Evolutionary conservation across 2,797 vertebrate species (phyloP).

Genomic region (Acanthis flammea): DNA sequence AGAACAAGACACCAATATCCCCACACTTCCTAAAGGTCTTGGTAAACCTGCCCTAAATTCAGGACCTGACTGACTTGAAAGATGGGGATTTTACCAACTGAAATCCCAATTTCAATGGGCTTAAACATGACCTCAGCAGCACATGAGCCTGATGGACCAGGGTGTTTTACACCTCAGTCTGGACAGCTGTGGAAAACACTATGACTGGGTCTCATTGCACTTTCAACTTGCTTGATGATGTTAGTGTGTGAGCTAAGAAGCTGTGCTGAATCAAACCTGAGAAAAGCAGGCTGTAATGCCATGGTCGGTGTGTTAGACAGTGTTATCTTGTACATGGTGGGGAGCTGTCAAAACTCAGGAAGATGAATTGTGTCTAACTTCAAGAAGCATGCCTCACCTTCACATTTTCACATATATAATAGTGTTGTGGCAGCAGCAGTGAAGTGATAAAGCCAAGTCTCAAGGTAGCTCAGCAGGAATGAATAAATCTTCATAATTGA

Average conservation of each 20-base stretch:
- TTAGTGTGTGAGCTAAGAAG: not conserved
- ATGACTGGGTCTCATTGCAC: not conserved
- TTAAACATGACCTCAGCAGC: not conserved
- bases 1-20: not conserved
- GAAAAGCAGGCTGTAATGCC: not conserved
- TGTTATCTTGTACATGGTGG: not conserved
- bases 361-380: not conserved
- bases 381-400: not conserved
- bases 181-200: not conserved
- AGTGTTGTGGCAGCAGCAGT: not conserved
- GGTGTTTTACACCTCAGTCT: not conserved
- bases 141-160: not conserved
- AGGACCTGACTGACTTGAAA: not conserved
- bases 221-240: not conserved
- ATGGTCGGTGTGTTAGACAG: not conserved
- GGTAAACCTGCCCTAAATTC: not conserved
- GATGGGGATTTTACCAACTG: not conserved
- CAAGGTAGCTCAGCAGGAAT: not conserved
- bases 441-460: slow-evolving; percentile 36
- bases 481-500: slow-evolving; percentile 51
- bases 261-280: not conserved
- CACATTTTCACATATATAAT: not conserved
- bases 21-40: not conserved
- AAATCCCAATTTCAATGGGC: not conserved
- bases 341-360: slow-evolving; percentile 4